These are phyloP conservation scores for Montipora sp. DNA, from an alignment of 64 coral and sea anemone genomes.

Conservation along the genomic window DNA sequence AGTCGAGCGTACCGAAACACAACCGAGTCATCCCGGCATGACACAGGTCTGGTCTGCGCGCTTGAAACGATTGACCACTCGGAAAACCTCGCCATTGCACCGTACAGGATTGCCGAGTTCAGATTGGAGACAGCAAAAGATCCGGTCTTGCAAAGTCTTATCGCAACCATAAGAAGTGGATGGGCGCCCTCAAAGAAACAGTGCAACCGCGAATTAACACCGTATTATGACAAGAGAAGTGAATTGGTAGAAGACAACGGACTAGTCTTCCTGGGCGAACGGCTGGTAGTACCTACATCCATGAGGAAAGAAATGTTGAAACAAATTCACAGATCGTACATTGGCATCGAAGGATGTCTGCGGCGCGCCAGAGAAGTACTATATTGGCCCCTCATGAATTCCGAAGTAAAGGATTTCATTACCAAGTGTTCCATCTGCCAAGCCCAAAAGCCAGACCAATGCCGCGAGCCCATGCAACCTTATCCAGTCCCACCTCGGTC, in stretches of 20 bases:
- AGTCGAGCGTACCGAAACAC: conserved; percentile 8
- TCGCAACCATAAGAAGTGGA: neutral
- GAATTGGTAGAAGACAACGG: conserved; percentile 45
- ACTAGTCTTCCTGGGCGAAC: conserved; percentile 24
- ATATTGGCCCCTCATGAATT: conserved; percentile 51
- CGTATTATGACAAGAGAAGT: conserved; percentile 30
- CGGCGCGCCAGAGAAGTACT: conserved; percentile 30
- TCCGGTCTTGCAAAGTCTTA: conserved; percentile 25
- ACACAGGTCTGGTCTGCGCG: neutral
- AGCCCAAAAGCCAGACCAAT: conserved; percentile 19
- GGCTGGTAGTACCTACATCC: no score
- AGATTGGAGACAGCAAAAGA: conserved; percentile 1
- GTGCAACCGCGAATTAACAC: neutral
- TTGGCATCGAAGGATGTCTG: conserved; percentile 45
- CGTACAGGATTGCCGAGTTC: neutral
- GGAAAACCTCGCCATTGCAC: conserved; percentile 12
- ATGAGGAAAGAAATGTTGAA: conserved; percentile 19
- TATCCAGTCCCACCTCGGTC: conserved; percentile 5
- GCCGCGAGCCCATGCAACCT: neutral
- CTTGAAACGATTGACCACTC: neutral
- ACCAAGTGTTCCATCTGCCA: conserved; percentile 37
- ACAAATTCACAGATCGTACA: conserved; percentile 43
- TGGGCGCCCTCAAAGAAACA: neutral
- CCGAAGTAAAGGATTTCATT: conserved; percentile 46
- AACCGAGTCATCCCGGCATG: neutral